Conservation (phyloP, 2,888 invertebrate genomes). For the Eristalinus sepulchralis region DNA sequence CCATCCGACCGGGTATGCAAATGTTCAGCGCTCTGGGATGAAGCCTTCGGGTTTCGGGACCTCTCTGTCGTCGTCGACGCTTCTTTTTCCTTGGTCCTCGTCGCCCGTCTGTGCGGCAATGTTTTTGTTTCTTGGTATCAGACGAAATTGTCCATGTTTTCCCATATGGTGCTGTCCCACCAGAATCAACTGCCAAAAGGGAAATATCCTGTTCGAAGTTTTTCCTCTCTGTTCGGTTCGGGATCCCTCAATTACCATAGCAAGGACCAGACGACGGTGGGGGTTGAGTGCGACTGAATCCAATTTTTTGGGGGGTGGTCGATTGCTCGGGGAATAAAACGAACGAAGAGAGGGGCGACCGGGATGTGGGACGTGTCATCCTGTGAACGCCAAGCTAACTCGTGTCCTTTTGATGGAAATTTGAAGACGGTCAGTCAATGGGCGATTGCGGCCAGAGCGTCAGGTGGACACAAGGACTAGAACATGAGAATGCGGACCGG, state of each 20-base stretch:
- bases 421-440: constrained; percentile 66
- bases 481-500: background rate
- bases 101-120: constrained; percentile 26
- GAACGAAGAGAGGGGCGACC: constrained; percentile 5
- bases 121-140: constrained; percentile 68
- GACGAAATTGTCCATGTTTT: constrained; percentile 71
- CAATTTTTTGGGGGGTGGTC: constrained; percentile 26
- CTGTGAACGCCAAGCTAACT: constrained; percentile 49
- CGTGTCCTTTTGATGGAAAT: constrained; percentile 67
- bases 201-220: constrained; percentile 67
- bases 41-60: constrained; percentile 50
- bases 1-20: constrained; percentile 54
- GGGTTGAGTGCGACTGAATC: background rate
- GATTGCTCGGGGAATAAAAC: constrained; percentile 52
- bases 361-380: constrained; percentile 43
- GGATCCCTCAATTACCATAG: constrained; percentile 70
- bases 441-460: constrained; percentile 35
- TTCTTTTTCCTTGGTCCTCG: constrained; percentile 22
- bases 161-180: constrained; percentile 70
- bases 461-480: constrained; percentile 32
- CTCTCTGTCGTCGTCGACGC: constrained; percentile 7
- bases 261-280: constrained; percentile 22
- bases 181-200: constrained; percentile 71
- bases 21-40: constrained; percentile 52
- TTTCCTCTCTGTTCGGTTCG: constrained; percentile 37